Base-by-base conservation (phyloP, 1,140 invertebrate genomes). In the Drosophila equinoxialis region DNA sequence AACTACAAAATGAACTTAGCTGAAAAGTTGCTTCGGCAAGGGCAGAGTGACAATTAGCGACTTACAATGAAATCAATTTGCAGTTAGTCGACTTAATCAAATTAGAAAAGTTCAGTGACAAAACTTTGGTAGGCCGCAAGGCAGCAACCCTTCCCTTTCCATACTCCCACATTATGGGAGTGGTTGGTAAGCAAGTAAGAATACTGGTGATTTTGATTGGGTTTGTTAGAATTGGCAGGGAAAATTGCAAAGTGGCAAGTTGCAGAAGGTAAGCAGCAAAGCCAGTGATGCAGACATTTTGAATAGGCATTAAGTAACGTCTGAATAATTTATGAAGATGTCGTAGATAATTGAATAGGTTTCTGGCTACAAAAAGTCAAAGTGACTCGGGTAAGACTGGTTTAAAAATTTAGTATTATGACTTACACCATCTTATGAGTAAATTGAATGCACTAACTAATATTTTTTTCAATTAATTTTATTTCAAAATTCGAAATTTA, bases 51-150 rank as follows among this genome's bases (percentile, higher is more conserved):
- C 76, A 79, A 79, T 79, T 79, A 76, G 73, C 73, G 73, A 62
- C 73, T 79, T 68, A 76, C 76, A 79, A 79, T 79, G 65, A 71
- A 75, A 79, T 79, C 76, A 79, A 79, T 79, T 76, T 76, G 73
- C 73, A 75, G 73, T 79, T 76, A 76, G 73, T 58, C 73, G 58
- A 76, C 60, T 79, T 76, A 79, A 79, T 79, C 73, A 76, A 79
- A 76, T 79, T 68, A 68, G 58, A 68, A 79, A 79, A 76, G 76
- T 79, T 79, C 67, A 71, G 73, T 71, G 76, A 79, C 73, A 76
- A 71, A 71, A 77, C 59, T 72, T 79, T 65, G 61, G 57, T 59
- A 37, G 57, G 35, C 57, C 57, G 23, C 57, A 33, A 59, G 57
- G 30, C 57, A 10, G 37, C 11, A 39, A 39, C 37, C 37, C 37